These are phyloP conservation scores for Ommatoiulus sabulosus DNA, from an alignment of 2,888 invertebrate species.

Conservation along the genomic window DNA sequence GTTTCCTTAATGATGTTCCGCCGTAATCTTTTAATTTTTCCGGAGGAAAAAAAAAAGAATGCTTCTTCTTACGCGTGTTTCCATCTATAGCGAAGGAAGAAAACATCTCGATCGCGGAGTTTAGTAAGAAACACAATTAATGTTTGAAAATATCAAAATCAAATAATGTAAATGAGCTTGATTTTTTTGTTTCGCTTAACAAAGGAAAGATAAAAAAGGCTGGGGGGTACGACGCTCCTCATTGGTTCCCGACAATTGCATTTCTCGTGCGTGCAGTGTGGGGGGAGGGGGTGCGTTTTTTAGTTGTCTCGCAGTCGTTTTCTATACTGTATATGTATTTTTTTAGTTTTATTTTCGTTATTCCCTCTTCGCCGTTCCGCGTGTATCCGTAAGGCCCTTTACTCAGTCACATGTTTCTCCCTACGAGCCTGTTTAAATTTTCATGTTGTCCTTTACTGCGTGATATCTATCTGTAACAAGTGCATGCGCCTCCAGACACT, in stretches of 20 bases:
- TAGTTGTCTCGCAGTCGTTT: neutral
- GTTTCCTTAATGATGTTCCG: too few species aligned
- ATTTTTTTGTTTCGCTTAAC: neutral
- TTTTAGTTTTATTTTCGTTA: neutral
- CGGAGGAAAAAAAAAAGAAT: too few species aligned
- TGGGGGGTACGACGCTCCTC: neutral
- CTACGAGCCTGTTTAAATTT: slow-evolving; percentile 45
- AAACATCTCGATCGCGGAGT: neutral
- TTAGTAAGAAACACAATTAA: neutral
- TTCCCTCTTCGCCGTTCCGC: neutral
- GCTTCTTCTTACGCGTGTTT: too few species aligned
- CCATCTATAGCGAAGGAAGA: too few species aligned
- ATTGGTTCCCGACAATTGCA: neutral
- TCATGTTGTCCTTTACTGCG: slow-evolving; percentile 44
- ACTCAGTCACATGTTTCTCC: neutral
- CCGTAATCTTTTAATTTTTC: too few species aligned
- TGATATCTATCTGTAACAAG: slow-evolving; percentile 47
- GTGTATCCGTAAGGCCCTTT: neutral
- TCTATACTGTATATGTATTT: neutral
- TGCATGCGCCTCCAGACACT: slow-evolving; percentile 13
- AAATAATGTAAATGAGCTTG: neutral
- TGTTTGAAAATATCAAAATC: neutral
- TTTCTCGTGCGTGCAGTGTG: too few species aligned
- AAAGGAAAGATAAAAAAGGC: neutral
- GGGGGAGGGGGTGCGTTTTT: neutral